Conservation (phyloP, 2,888 invertebrate genomes). For the Hartigia nigra region DNA sequence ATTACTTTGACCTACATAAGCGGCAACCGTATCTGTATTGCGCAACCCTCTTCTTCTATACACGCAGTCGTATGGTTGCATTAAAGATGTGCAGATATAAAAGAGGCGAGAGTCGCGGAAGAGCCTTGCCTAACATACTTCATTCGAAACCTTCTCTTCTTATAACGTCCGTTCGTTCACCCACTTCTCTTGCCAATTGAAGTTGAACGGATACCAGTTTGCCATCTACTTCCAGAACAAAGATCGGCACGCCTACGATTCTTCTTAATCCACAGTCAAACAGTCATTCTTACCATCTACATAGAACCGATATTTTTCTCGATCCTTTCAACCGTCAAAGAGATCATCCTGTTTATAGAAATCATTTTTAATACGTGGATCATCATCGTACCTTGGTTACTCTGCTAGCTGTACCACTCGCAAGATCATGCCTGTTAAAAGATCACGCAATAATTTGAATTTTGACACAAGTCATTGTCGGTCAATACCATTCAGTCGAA, state of each 20-base stretch:
- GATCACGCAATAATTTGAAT: background rate
- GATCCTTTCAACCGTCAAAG: background rate
- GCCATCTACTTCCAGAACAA: background rate
- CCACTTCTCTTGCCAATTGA: background rate
- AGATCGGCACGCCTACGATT: background rate
- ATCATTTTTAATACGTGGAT: background rate
- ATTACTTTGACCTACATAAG: background rate
- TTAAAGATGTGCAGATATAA: background rate
- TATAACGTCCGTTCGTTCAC: background rate
- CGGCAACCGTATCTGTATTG: background rate
- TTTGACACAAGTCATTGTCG: background rate
- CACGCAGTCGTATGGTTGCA: background rate
- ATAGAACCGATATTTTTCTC: background rate
- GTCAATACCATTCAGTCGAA: background rate
- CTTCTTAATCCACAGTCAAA: background rate
- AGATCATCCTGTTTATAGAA: background rate
- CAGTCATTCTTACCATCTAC: background rate
- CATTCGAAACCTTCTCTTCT: background rate
- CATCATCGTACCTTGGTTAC: background rate
- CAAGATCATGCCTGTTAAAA: background rate
- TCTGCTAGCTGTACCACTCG: background rate
- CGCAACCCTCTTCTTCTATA: background rate
- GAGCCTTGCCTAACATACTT: background rate
- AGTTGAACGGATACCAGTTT: background rate
- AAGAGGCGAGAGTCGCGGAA: background rate